These are phyloP conservation scores for Muscicapa comitata DNA, from an alignment of 2,797 vertebrate genomes.

Conservation along the genomic window DNA sequence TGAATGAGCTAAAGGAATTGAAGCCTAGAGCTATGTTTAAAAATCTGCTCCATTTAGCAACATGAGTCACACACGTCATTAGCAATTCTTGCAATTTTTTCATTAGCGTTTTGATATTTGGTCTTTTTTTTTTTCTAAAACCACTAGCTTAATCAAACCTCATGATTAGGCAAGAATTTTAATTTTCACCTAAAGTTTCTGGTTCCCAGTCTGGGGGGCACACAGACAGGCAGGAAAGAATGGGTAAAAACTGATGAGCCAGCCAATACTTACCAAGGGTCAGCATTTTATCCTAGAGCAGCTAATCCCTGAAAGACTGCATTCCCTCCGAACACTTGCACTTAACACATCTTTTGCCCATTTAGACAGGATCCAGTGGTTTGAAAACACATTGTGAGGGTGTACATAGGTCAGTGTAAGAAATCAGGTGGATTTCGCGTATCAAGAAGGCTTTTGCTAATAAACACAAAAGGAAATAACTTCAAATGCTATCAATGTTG, in stretches of 20 bases:
- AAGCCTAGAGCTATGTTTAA: slow-evolving; percentile 57
- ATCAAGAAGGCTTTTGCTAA: not conserved
- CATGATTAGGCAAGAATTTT: not conserved
- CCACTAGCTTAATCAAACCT: not conserved
- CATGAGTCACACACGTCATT: slow-evolving; percentile 45
- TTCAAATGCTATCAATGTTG: not conserved
- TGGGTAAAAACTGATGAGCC: not conserved
- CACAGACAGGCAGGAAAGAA: not conserved
- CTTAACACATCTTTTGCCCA: not conserved
- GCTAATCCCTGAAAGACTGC: not conserved
- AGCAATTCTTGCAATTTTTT: slow-evolving; percentile 17
- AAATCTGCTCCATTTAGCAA: slow-evolving; percentile 55
- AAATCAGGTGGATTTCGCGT: not conserved
- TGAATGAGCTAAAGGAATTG: slow-evolving; percentile 44
- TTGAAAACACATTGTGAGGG: not conserved
- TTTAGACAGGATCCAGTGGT: not conserved
- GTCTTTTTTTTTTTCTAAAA: slow-evolving; percentile 6
- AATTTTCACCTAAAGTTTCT: not conserved
- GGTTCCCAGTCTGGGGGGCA: not conserved
- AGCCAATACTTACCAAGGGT: not conserved
- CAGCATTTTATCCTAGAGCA: not conserved
- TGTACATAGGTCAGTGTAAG: not conserved
- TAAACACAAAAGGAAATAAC: not conserved
- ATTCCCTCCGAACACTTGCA: not conserved
- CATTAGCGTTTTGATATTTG: not conserved